A percentile compares a stretch with the other conserved stretches of the same genome.
Conservation (phyloP, 2,113 vertebrate genomes). For the Lophochroa leadbeateri region DNA sequence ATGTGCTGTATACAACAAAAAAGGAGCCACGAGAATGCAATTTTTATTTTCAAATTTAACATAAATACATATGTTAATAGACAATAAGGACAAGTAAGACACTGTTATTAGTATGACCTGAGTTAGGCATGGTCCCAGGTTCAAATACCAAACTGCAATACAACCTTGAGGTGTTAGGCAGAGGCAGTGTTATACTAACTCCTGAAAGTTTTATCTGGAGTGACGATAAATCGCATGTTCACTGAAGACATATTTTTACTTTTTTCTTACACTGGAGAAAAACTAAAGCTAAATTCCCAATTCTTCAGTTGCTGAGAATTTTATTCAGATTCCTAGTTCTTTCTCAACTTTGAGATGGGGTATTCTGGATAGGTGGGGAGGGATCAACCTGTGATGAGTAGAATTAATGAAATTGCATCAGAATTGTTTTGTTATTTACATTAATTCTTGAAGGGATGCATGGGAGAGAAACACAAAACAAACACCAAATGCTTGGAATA, state of each 20-base stretch:
- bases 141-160: neutral
- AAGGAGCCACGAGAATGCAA: neutral
- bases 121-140: neutral
- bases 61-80: neutral
- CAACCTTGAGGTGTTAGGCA: neutral
- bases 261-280: neutral
- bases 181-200: neutral
- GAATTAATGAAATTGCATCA: neutral
- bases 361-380: accelerated
- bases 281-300: neutral
- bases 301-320: neutral
- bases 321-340: neutral
- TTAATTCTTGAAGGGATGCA: neutral
- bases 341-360: neutral
- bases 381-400: neutral
- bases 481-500: neutral
- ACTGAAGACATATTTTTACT: neutral
- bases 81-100: neutral
- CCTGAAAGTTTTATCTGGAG: neutral
- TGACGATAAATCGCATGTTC: accelerated
- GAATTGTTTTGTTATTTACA: neutral
- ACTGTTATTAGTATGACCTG: neutral
- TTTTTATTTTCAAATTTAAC: constrained; percentile 37
- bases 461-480: neutral
- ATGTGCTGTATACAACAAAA: neutral